Base-by-base conservation (phyloP, 2,113 vertebrate genomes). In the Brevimyrus niger region DNA sequence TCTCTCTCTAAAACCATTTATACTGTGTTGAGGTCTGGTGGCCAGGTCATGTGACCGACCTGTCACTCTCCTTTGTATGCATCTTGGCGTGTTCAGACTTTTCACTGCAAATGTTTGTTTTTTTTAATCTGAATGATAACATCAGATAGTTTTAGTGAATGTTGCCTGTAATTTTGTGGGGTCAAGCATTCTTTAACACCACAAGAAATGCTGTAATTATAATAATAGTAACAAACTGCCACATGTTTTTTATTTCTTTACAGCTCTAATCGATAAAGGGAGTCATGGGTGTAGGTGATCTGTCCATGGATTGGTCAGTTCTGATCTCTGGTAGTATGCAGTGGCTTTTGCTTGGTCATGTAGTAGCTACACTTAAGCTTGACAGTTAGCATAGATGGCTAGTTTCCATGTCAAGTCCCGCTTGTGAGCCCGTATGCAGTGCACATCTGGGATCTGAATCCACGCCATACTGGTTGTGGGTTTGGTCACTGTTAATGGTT, bases 201-300 rank as follows among this genome's bases (percentile, higher is more conserved):
- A n/a, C 2, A 2, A 23, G 21, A 85, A 80, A 50, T 42, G 9
- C 31, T 11, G 35, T 48, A 38, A 76, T 50, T 88, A 35, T 65
- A 76, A 69, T 55, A 35, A 35, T 31, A 61, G 13, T 44, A 17
- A 46, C 42, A 84, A 47, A 47, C 69, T 47, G 31, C 5, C 7
- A 69, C 11, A 55, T 47, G 58, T 27, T 86, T 89, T 89, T 89
- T 89, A 90, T 88, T 90, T 85, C 55, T 38, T 21, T 27, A 48
- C 47, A 53, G 44, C 51, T 76, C 48, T 47, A 73, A 87, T 58
- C 46, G 82, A 61, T 84, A 80, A 83, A 50, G 82, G 73, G 13
- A 13, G 31, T 11, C 17, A 19, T 15, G 35, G 17, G 15, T 76
- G 73, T 76, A 31, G 10, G 73, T 19, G 73, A 76, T 42, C 27